These are phyloP conservation scores for Henricia sp. DNA, from an alignment of 53 echinoderm and acorn worm species.

Conservation along the genomic window DNA sequence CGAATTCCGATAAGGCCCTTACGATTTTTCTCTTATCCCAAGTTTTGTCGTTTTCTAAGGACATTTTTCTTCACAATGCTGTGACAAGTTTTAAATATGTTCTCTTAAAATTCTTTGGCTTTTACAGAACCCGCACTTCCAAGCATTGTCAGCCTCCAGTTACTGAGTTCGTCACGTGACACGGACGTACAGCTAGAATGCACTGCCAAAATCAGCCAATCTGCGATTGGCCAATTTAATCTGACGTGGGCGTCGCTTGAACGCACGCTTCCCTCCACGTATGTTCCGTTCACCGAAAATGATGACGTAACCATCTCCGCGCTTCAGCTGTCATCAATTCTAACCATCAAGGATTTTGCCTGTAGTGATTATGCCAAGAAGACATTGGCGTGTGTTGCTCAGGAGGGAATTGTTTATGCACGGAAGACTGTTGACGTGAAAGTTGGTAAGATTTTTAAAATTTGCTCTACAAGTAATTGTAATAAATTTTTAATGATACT, in stretches of 20 bases:
- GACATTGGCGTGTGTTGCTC: constrained; percentile 14
- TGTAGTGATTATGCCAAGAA: not conserved
- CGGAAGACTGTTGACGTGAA: too few relatives aligned
- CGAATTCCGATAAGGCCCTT: too few relatives aligned
- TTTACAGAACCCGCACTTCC: too few relatives aligned
- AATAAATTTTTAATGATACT: too few relatives aligned
- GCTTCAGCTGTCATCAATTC: not conserved
- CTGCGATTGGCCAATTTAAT: not conserved
- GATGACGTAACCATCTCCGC: not conserved
- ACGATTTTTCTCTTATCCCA: too few relatives aligned
- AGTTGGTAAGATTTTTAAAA: too few relatives aligned
- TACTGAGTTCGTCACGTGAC: not conserved
- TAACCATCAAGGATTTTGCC: not conserved
- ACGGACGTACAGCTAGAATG: not conserved
- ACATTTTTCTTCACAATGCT: too few relatives aligned
- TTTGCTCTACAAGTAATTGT: too few relatives aligned
- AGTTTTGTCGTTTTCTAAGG: too few relatives aligned
- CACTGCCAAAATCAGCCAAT: not conserved
- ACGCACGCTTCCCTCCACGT: not conserved
- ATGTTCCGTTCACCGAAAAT: not conserved
- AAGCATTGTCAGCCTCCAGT: not conserved
- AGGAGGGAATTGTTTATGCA: constrained; percentile 26
- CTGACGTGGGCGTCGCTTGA: constrained; percentile 44
- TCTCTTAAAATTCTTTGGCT: too few relatives aligned
- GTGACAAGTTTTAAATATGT: too few relatives aligned